phyloP scores from a whole-genome alignment of 2,888 invertebrate genomes.

The Micoletzkya japonica region DNA sequence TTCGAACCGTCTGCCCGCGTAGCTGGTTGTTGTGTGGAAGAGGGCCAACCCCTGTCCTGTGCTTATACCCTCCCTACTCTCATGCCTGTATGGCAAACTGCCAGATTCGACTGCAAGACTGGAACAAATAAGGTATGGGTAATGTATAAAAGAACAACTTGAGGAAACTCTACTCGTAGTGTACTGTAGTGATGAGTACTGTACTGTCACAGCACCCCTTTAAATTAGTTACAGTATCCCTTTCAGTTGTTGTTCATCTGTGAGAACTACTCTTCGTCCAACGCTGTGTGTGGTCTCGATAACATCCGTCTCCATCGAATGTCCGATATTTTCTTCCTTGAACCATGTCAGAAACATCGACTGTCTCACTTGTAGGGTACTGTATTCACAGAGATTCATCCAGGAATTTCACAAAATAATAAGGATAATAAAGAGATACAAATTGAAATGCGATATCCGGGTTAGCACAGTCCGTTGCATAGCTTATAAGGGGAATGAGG shows the following conservation, averaged over 20 bases:
- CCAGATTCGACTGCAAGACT: slow-evolving; percentile 43
- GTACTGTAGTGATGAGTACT: too few relatives aligned
- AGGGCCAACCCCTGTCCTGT: slow-evolving; percentile 33
- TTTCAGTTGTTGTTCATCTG: slow-evolving; percentile 55
- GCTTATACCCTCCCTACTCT: slow-evolving; percentile 17
- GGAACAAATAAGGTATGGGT: slow-evolving; percentile 29
- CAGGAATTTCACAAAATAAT: neutral
- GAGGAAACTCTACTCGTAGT: neutral
- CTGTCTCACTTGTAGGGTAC: slow-evolving; percentile 6
- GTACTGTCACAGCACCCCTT: too few relatives aligned
- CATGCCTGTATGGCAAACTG: slow-evolving; percentile 40
- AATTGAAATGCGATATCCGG: neutral
- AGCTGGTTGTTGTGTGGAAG: slow-evolving; percentile 41
- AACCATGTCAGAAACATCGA: slow-evolving; percentile 48
- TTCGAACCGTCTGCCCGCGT: slow-evolving; percentile 38
- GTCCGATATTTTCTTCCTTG: slow-evolving; percentile 48
- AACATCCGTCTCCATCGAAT: slow-evolving; percentile 49
- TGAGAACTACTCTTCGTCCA: slow-evolving; percentile 48
- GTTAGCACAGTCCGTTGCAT: neutral
- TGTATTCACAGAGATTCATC: neutral
- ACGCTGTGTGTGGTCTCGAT: slow-evolving; percentile 50
- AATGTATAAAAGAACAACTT: neutral
- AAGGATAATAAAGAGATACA: slow-evolving; percentile 5
- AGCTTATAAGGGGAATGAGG: neutral
- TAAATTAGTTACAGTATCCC: neutral